phyloP scores from a whole-genome alignment of 2,888 invertebrate genomes.

The Tachina fera region DNA sequence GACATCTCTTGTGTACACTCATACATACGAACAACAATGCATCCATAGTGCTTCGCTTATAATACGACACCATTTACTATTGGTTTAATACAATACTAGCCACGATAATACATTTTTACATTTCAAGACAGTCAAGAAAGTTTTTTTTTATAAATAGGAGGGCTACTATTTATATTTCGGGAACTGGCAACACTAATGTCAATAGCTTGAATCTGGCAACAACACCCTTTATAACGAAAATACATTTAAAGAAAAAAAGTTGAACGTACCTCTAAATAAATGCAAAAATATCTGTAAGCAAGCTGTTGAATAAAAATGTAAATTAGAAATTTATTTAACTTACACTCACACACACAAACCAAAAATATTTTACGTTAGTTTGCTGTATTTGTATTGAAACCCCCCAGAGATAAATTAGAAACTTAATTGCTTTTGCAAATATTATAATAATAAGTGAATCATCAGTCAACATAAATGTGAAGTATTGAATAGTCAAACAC shows the following conservation, averaged over 20 bases:
- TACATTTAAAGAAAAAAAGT: background rate
- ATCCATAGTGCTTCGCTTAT: too few relatives aligned
- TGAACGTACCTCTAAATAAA: slow-evolving; percentile 14
- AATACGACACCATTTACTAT: too few relatives aligned
- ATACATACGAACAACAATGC: too few relatives aligned
- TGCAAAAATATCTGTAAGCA: background rate
- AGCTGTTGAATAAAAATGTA: slow-evolving; percentile 18
- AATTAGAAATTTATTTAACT: slow-evolving; percentile 14
- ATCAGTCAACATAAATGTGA: slow-evolving; percentile 1
- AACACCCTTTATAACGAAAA: too few relatives aligned
- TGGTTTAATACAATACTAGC: too few relatives aligned
- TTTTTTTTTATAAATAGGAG: too few relatives aligned
- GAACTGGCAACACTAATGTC: too few relatives aligned
- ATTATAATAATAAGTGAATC: slow-evolving; percentile 1
- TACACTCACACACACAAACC: background rate
- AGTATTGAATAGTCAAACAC: slow-evolving; percentile 1
- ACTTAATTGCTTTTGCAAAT: slow-evolving; percentile 1
- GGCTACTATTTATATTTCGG: too few relatives aligned
- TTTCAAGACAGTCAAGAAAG: too few relatives aligned
- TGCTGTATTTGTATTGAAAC: background rate
- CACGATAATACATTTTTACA: too few relatives aligned
- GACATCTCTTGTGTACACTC: too few relatives aligned
- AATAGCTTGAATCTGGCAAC: too few relatives aligned
- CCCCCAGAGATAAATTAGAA: slow-evolving; percentile 26
- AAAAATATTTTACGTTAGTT: slow-evolving; percentile 11